Base-by-base conservation (phyloP, 2,113 vertebrate genomes). In the Aptenodytes patagonicus region DNA sequence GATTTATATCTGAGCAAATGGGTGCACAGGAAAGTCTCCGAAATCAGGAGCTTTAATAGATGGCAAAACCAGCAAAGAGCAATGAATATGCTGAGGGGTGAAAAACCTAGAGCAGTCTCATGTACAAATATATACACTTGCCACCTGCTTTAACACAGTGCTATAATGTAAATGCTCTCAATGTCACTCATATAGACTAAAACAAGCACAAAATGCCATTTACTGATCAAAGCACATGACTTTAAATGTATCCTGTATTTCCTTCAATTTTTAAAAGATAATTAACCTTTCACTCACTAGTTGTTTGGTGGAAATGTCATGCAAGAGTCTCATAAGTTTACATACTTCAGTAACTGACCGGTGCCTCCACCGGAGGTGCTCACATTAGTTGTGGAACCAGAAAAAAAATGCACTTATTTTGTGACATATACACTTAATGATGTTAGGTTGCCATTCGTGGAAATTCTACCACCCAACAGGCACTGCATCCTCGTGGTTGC, bases 201-300 rank as follows among this genome's bases (percentile, higher is more conserved):
- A 83, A 83, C 85, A 92, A 77, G 42, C 28, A 78, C 46, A 47
- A 68, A 92, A 66, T 58, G 34, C 13, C 73, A 91, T 87, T 93
- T 91, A 94, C 42, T 55, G 44, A 95, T 81, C 93, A 92, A 96
- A 97, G 38, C 10, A 76, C 9, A n/a, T 62, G 11, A 81, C 80
- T 96, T 88, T 55, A 83, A 71, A 92, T 92, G 51, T 61, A 92
- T 49, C 5, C 25, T 32, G 32, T 55, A 60, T 52, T 69, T 64
- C 62, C 71, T 51, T 70, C 83, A 44, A 61, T 94, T 96, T 93
- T 80, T 92, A 83, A 90, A 93, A 78, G 7, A 60, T 31, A 46
- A 82, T 92, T 76, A 83, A 60, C 73, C 52, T 91, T 49, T 83
- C 57, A 68, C 20, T 82, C 62, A 79, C 83, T 95, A 72, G 60